Conservation (phyloP, 1,140 invertebrate species). For the Bactericera cockerelli region DNA sequence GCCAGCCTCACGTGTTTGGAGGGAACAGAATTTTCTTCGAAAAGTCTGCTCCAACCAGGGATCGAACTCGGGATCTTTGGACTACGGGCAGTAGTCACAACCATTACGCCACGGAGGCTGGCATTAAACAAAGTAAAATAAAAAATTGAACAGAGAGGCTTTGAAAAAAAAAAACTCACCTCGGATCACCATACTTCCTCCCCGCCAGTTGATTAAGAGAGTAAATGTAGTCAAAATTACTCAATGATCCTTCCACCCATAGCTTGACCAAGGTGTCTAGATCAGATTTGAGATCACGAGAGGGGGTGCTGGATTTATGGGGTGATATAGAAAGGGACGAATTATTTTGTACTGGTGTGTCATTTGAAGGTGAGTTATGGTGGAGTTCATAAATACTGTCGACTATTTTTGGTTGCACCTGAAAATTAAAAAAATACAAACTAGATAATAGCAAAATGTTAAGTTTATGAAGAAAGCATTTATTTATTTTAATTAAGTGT, state of each 20-base stretch:
- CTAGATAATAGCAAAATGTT: no score
- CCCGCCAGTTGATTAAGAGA: slow-evolving; percentile 74
- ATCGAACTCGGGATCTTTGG: no score
- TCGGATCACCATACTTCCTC: slow-evolving; percentile 56
- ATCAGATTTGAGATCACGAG: not conserved
- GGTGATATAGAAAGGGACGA: not conserved
- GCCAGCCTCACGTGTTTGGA: no score
- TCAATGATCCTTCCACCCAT: slow-evolving; percentile 71
- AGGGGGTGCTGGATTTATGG: not conserved
- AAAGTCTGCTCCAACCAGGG: no score
- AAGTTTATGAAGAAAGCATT: no score
- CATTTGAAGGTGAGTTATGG: slow-evolving; percentile 6
- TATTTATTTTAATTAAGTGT: no score
- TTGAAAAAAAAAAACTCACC: no score
- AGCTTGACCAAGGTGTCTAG: slow-evolving; percentile 24
- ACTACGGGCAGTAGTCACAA: no score
- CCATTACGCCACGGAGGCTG: no score
- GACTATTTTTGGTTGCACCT: slow-evolving; percentile 18
- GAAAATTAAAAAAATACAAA: not conserved
- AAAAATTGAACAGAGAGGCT: no score
- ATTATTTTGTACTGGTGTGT: not conserved
- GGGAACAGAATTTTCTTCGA: no score
- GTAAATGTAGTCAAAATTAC: slow-evolving; percentile 85
- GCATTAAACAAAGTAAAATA: no score
- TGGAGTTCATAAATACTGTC: slow-evolving; percentile 18